These are phyloP conservation scores for Tokudaia tokunoshimensis DNA, from an alignment of 2,797 vertebrate species.

Conservation along the genomic window DNA sequence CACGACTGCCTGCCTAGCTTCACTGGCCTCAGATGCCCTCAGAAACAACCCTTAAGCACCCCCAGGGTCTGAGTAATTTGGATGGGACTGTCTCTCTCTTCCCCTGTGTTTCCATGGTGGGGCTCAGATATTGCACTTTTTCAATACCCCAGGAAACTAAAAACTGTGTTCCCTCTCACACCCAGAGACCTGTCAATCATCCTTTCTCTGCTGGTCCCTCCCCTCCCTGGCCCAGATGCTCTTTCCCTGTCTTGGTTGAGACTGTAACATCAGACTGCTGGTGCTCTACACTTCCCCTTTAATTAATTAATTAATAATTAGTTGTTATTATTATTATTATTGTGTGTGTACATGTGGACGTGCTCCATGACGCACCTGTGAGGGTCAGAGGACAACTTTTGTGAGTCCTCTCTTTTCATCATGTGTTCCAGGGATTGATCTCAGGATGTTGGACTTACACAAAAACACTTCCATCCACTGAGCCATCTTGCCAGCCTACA, in stretches of 20 bases:
- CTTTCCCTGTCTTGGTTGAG: neutral
- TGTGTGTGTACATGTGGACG: accelerated
- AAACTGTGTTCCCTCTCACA: accelerated
- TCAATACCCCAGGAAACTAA: neutral
- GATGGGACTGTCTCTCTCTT: neutral
- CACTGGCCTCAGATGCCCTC: neutral
- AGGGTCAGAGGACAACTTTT: neutral
- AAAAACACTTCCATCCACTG: neutral
- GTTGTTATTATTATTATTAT: neutral
- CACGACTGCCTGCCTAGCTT: neutral
- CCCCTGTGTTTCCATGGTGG: neutral
- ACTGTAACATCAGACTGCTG: neutral
- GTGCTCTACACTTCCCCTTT: neutral
- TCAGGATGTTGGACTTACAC: neutral
- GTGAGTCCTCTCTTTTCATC: neutral
- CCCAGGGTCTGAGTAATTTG: neutral
- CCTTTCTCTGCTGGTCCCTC: neutral
- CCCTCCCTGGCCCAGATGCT: neutral
- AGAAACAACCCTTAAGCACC: neutral
- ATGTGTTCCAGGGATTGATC: neutral
- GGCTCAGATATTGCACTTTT: neutral
- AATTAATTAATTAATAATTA: too few species aligned
- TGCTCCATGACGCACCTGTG: too few species aligned
- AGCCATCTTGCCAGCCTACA: neutral
- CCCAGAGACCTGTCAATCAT: neutral